Percentiles rank a stretch among this genome's conserved stretches.
phyloP scores from a whole-genome alignment of 2,797 vertebrate species.

The Acrossocheilus wenchowensis region DNA sequence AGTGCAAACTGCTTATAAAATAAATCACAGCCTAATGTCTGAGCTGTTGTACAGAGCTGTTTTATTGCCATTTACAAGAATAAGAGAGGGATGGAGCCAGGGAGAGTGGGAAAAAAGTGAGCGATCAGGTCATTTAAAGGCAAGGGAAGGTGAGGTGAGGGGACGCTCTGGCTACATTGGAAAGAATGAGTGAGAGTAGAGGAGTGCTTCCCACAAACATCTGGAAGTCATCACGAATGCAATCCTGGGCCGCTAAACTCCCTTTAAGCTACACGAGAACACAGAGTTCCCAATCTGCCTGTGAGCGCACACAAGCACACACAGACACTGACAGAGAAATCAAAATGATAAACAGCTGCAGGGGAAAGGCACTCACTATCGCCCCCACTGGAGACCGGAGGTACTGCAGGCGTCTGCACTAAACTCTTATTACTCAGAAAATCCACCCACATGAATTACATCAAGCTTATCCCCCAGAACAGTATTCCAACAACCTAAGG shows the following conservation, averaged over 20 bases:
- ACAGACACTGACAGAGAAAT: constrained; percentile 34
- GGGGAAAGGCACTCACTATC: not conserved
- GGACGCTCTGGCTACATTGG: constrained; percentile 52
- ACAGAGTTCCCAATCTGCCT: constrained; percentile 70
- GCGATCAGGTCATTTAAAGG: not conserved
- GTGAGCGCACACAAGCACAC: constrained; percentile 32
- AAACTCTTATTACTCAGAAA: not conserved
- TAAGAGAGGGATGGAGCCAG: not conserved
- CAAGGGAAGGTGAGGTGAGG: constrained; percentile 18
- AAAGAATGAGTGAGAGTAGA: constrained; percentile 59
- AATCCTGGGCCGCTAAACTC: constrained; percentile 67
- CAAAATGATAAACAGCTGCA: constrained; percentile 27
- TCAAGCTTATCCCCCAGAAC: not conserved
- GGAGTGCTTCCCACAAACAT: constrained; percentile 68
- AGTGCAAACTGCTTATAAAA: not conserved
- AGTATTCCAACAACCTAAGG: not conserved
- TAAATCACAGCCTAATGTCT: not conserved
- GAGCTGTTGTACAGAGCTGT: not conserved
- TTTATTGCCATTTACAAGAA: constrained; percentile 24
- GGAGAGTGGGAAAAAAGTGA: constrained; percentile 16
- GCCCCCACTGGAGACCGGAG: not conserved
- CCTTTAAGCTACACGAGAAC: constrained; percentile 74
- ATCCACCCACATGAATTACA: not conserved
- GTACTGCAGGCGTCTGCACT: not conserved
- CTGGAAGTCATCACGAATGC: constrained; percentile 76